A percentile compares a stretch with the other conserved stretches of the same genome.
These are phyloP conservation scores for Eulithis testata DNA, from an alignment of 2,888 invertebrate genomes.

Conservation along the genomic window DNA sequence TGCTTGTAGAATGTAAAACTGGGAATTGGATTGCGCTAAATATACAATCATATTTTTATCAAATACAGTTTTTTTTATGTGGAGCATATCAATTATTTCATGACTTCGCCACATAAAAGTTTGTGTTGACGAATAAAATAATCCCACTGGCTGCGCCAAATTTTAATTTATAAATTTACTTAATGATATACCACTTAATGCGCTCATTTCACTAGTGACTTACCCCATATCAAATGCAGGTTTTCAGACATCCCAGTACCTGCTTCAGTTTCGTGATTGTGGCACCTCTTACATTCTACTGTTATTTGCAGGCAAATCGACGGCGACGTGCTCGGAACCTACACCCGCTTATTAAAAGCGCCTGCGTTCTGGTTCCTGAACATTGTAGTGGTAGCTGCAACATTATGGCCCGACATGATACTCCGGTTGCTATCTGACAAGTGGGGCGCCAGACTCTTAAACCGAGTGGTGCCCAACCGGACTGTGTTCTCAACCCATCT, in stretches of 20 bases:
- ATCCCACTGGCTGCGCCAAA: slow-evolving; percentile 2
- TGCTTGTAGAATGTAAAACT: too few relatives aligned
- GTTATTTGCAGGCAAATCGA: slow-evolving; percentile 63
- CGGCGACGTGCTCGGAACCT: slow-evolving; percentile 85
- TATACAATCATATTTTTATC: too few relatives aligned
- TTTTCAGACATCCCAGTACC: too few relatives aligned
- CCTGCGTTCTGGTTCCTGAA: slow-evolving; percentile 86
- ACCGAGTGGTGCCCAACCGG: slow-evolving; percentile 7
- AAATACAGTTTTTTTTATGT: too few relatives aligned
- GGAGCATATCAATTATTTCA: too few relatives aligned
- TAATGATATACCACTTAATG: too few relatives aligned
- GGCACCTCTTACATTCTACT: neutral
- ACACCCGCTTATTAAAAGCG: slow-evolving; percentile 83
- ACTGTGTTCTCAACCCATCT: slow-evolving; percentile 56
- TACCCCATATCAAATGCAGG: too few relatives aligned
- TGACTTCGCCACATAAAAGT: too few relatives aligned
- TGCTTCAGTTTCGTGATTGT: too few relatives aligned
- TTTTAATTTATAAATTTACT: too few relatives aligned
- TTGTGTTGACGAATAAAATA: neutral
- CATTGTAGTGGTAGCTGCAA: slow-evolving; percentile 72
- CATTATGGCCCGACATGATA: slow-evolving; percentile 84
- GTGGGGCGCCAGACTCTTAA: slow-evolving; percentile 41
- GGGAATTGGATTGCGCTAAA: too few relatives aligned
- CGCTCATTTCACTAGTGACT: too few relatives aligned
- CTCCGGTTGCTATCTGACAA: slow-evolving; percentile 58